Base-by-base conservation (phyloP, 2,888 invertebrate genomes). In the Orthonychiurus folsomi region DNA sequence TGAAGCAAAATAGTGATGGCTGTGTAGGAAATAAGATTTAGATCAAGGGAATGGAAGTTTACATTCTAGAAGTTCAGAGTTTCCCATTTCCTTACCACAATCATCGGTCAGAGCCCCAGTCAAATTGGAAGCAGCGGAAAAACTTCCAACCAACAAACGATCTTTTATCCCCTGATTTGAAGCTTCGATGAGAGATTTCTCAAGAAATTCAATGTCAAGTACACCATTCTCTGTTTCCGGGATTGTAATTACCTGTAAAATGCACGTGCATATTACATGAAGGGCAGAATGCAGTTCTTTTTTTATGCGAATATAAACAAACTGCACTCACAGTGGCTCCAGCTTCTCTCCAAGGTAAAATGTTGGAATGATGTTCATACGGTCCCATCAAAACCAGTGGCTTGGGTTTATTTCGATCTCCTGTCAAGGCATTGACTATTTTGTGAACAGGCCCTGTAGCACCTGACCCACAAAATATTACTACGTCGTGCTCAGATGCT, bases 101-200 rank as follows among this genome's bases (percentile, higher is more conserved):
- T 90, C 89, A 77, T 92, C 90, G 52, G 86, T 84, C 50, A 92
- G 75, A 24, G 89, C 85, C 15, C 93, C 93, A 0, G 92, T 92
- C n/a, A 92, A 83, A 75, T 90, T 90, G 28, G 91, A 92, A 1
- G 89, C 90, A 0, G 89, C 89, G 27, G 87, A 85, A 77, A 93
- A 93, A 77, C 88, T 88, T 0, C 93, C 93, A 60, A 93, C 86
- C 77, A 93, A 79, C 73, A 83, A 82, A 27, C 68, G 64, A 18
- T 63, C 65, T 47, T 69, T 61, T 5, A 58, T 50, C 18, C 53
- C 60, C 15, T 61, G 63, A 1, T 64, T 52, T 2, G 52, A 63
- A 1, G 59, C 68, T 61, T 83, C 81, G 75, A 84, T 81, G 59
- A 92, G 78, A 74, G 85, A 84, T 47, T 81, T 79, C 73, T 89